Conservation (phyloP, 2,888 invertebrate genomes). For the Lagria hirta region DNA sequence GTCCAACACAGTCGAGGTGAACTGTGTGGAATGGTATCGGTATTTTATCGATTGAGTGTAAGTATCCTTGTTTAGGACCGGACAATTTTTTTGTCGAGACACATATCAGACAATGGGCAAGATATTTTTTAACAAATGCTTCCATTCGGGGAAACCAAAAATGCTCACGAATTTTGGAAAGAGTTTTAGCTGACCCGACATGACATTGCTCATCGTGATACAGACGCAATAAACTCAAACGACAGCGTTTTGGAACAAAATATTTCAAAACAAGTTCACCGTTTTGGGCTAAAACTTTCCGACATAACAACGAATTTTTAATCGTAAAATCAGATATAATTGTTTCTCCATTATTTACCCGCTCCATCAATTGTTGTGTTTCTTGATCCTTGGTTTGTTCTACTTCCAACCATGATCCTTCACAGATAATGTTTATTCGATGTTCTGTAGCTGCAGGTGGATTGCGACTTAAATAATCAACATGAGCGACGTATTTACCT, state of each 20-base stretch:
- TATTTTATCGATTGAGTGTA: conserved; percentile 5
- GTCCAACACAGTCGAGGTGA: conserved; percentile 21
- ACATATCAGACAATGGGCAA: conserved; percentile 12
- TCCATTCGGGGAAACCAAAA: conserved; percentile 27
- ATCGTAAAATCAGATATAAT: conserved; percentile 32
- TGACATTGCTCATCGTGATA: conserved; percentile 29
- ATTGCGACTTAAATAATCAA: conserved; percentile 29
- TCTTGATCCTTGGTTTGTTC: conserved; percentile 12
- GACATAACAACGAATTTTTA: conserved; percentile 30
- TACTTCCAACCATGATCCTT: conserved; percentile 1
- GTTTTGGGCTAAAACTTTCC: conserved; percentile 15
- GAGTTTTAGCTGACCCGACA: conserved; percentile 31
- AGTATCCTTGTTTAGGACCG: conserved; percentile 7
- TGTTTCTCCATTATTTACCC: conserved; percentile 28
- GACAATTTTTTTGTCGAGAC: conserved; percentile 1
- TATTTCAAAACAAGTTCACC: conserved; percentile 14
- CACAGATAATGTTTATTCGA: too few relatives aligned
- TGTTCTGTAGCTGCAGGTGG: conserved; percentile 2
- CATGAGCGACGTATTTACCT: conserved; percentile 24
- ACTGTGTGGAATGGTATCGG: conserved; percentile 10
- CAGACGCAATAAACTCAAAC: conserved; percentile 22
- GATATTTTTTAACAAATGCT: conserved; percentile 21
- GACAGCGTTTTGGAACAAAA: conserved; percentile 26
- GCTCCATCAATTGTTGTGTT: conserved; percentile 7
- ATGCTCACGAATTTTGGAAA: conserved; percentile 16